Percentiles rank a stretch among this genome's conserved stretches.
phyloP scores from a whole-genome alignment of 2,888 invertebrate species.

The Oscheius sp. region DNA sequence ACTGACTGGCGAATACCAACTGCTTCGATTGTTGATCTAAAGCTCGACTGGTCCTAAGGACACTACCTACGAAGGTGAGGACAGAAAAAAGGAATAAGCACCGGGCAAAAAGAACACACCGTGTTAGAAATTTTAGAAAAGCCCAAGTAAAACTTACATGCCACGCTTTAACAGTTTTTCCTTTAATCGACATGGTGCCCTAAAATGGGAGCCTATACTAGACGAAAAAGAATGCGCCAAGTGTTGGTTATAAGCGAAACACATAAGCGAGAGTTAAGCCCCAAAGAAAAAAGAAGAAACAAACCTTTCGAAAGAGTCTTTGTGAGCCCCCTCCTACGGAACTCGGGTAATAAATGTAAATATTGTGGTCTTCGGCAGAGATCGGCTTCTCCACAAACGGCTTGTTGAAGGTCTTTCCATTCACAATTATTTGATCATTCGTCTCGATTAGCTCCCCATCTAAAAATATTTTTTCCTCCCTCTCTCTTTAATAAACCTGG shows the following conservation, averaged over 20 bases:
- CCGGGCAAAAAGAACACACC: neutral
- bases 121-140: slow-evolving; percentile 6
- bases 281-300: neutral
- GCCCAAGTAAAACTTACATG: slow-evolving; percentile 45
- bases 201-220: slow-evolving; percentile 26
- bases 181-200: slow-evolving; percentile 55
- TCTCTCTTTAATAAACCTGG: slow-evolving; percentile 36
- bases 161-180: slow-evolving; percentile 52
- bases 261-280: neutral
- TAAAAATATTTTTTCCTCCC: neutral
- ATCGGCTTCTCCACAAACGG: slow-evolving; percentile 99
- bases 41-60: neutral
- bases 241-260: slow-evolving; percentile 4
- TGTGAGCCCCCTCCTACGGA: slow-evolving; percentile 97
- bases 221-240: neutral
- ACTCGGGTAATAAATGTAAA: slow-evolving; percentile 98
- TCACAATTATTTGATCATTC: slow-evolving; percentile 68
- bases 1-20: slow-evolving; percentile 91
- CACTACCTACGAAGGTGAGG: neutral
- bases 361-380: slow-evolving; percentile 98
- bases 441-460: slow-evolving; percentile 57
- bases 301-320: slow-evolving; percentile 90
- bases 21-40: slow-evolving; percentile 95
- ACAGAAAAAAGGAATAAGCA: neutral
- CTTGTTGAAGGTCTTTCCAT: slow-evolving; percentile 72